Conservation (phyloP, 2,797 vertebrate species). For the Sarcophilus harrisii region DNA sequence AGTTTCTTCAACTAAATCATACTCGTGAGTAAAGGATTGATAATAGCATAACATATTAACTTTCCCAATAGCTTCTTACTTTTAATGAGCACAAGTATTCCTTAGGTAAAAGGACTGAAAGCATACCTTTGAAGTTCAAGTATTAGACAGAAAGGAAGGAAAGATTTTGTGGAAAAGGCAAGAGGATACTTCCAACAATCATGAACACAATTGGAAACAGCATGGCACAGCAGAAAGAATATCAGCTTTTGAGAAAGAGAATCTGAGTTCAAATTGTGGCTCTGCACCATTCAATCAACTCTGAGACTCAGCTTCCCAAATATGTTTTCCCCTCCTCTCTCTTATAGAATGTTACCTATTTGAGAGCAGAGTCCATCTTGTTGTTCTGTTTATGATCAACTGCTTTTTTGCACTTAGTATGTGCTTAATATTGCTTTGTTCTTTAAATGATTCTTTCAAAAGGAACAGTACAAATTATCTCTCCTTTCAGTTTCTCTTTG, state of each 20-base stretch:
- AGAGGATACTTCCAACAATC: not conserved
- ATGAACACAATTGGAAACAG: not conserved
- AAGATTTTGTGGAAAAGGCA: not conserved
- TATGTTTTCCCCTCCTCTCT: not conserved
- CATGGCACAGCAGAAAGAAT: not conserved
- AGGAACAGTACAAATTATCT: not conserved
- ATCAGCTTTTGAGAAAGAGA: not conserved
- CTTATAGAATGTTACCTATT: not conserved
- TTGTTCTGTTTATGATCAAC: not conserved
- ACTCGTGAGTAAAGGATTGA: not conserved
- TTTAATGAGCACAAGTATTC: not conserved
- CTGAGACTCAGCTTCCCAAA: not conserved
- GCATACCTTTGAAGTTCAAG: not conserved
- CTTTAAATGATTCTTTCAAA: not conserved
- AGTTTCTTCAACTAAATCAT: not conserved
- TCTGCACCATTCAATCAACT: not conserved
- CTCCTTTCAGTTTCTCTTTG: not conserved
- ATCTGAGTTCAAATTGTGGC: not conserved
- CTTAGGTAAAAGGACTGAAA: not conserved
- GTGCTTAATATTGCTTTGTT: not conserved
- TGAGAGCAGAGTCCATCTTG: not conserved
- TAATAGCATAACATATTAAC: not conserved
- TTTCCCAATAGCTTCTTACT: not conserved
- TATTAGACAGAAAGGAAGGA: not conserved
- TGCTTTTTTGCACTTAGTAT: not conserved